These are phyloP conservation scores for Anarrhichthys ocellatus DNA, from an alignment of 2,113 vertebrate genomes.

Conservation along the genomic window DNA sequence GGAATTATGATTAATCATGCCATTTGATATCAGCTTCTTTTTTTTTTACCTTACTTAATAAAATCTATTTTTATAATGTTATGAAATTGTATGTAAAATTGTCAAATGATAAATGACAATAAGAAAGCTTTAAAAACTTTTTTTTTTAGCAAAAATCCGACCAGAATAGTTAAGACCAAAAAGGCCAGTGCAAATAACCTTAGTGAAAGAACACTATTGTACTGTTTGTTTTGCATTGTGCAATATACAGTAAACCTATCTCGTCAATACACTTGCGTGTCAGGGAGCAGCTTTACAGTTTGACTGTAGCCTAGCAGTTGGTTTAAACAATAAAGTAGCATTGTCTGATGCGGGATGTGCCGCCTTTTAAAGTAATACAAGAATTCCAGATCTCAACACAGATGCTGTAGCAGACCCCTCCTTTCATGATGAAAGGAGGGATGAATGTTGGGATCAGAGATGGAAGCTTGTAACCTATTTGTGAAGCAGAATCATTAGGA, in stretches of 20 bases:
- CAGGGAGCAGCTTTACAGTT: not conserved
- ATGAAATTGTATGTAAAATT: not conserved
- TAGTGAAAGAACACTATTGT: not conserved
- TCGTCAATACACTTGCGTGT: not conserved
- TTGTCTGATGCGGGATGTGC: constrained; percentile 28
- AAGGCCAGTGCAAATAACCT: not conserved
- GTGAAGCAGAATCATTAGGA: constrained; percentile 75
- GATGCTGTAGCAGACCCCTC: constrained; percentile 40
- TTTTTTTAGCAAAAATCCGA: not conserved
- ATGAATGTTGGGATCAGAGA: constrained; percentile 64
- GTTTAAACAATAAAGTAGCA: constrained; percentile 37
- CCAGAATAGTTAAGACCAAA: not conserved
- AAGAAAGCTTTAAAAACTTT: not conserved
- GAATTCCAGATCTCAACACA: constrained; percentile 29
- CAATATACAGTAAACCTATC: not conserved
- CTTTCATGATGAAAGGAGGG: constrained; percentile 64
- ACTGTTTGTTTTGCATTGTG: not conserved
- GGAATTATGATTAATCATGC: not conserved
- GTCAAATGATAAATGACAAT: not conserved
- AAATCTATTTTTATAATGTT: not conserved
- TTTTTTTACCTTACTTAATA: not conserved
- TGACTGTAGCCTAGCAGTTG: not conserved
- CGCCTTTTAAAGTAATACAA: constrained; percentile 34
- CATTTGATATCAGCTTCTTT: not conserved
- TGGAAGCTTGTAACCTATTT: constrained; percentile 71